Evolutionary conservation across 2,888 invertebrate genomes (phyloP).

Genomic region (Anagyrus pseudococci): DNA sequence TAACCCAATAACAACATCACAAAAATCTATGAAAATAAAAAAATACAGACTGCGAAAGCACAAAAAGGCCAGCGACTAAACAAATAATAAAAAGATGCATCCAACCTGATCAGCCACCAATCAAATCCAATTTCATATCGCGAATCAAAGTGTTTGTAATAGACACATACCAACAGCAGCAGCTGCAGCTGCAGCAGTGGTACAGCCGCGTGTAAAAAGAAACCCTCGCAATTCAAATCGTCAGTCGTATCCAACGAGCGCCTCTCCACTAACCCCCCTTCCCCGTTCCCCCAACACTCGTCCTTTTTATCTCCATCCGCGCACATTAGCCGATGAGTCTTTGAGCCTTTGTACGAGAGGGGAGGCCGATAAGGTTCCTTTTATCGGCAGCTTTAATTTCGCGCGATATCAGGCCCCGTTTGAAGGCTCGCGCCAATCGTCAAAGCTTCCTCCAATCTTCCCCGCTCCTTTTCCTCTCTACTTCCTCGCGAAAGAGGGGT

Average conservation of each 20-base stretch:
- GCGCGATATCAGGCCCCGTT: constrained; percentile 1
- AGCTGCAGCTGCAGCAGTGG: too few species aligned
- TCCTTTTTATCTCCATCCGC: neutral
- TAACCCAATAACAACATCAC: too few species aligned
- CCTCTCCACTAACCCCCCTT: neutral
- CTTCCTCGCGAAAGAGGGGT: too few species aligned
- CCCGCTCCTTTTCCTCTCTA: constrained; percentile 3
- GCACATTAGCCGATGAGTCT: constrained; percentile 27
- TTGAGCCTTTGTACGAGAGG: constrained; percentile 11
- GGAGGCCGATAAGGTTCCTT: constrained; percentile 16
- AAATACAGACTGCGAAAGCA: too few species aligned
- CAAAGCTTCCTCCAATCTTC: neutral
- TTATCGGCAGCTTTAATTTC: constrained; percentile 28
- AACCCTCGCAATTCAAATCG: neutral
- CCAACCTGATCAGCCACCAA: neutral
- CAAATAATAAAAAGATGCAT: neutral
- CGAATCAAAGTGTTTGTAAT: too few species aligned
- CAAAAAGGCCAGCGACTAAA: too few species aligned
- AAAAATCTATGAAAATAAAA: too few species aligned
- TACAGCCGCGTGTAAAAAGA: neutral
- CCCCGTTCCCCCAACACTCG: neutral
- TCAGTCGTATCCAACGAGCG: neutral
- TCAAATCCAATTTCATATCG: neutral
- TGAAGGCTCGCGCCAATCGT: neutral
- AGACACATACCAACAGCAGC: too few species aligned